Evolutionary conservation across 2,888 invertebrate species (phyloP).

Genomic region (Macrostomum cliftonense): DNA sequence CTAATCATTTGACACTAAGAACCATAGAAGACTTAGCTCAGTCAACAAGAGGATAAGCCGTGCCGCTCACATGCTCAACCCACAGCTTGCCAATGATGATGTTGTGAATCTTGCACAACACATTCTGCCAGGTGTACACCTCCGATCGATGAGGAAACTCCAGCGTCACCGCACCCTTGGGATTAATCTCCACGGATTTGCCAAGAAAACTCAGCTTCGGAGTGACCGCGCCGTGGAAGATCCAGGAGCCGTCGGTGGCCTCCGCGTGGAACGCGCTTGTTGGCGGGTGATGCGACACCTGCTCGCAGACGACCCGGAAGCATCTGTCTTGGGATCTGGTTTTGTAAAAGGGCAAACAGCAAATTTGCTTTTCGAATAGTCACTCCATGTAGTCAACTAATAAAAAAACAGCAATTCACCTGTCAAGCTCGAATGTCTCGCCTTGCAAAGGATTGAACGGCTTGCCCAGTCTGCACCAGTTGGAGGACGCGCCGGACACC

Average conservation of each 20-base stretch:
- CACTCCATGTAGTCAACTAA: no score
- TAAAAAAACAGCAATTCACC: no score
- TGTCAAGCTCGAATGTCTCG: constrained; percentile 67
- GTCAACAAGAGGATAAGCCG: no score
- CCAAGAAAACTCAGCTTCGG: constrained; percentile 73
- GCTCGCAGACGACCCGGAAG: constrained; percentile 37
- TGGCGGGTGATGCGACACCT: constrained; percentile 90
- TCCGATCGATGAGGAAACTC: constrained; percentile 44
- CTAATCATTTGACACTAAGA: no score
- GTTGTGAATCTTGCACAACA: constrained; percentile 90
- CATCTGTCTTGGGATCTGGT: constrained; percentile 35
- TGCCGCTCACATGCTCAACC: constrained; percentile 57
- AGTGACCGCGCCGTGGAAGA: constrained; percentile 98
- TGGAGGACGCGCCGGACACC: constrained; percentile 74
- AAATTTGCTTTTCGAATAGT: no score
- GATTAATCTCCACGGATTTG: constrained; percentile 56
- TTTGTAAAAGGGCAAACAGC: no score
- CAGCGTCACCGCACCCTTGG: constrained; percentile 22
- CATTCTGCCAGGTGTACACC: constrained; percentile 72
- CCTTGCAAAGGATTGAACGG: constrained; percentile 88
- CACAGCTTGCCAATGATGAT: constrained; percentile 97
- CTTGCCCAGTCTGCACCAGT: constrained; percentile 82
- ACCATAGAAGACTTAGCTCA: no score
- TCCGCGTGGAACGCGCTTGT: constrained; percentile 88
- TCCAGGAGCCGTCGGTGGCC: constrained; percentile 59